Evolutionary conservation across 2,113 vertebrate genomes (phyloP), one percentile per base, ranked within the genome.

Genomic region (Mormyrus iriodes): DNA sequence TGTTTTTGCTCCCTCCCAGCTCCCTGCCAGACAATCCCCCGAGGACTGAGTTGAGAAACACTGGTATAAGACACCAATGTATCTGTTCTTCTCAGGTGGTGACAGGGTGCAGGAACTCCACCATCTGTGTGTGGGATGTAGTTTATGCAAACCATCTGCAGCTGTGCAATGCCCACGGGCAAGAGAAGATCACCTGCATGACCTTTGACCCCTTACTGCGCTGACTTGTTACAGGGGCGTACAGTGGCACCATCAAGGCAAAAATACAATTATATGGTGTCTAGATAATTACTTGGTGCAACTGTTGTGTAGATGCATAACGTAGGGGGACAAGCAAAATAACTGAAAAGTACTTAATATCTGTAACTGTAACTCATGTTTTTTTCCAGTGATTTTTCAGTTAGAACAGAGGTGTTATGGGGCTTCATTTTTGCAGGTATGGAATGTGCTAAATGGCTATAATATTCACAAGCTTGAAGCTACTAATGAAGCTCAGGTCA

Each of bases 381-480:
- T 4, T 15, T 90, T 17, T 27, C 27, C 39, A 21, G 39, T 88
- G 35, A 31, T 19, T 10, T 53, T 55, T 65, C 31, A 21, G 31
- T 52, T 42, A 17, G 73, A 12, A 39, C 31, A 65, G 3, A 1
- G 3, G 1, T 65, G 17, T 4, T 79, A 27, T 5, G 31, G 44
- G 27, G n/a, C 35, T 76, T 58, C 46, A 31, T 65, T 73, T 58
- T 24, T 88, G 44, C 88, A 96, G 95, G 94, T 96, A 52, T 96
- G 95, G 95, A 94, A 93, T 90, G 89, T 95, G 86, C 90, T 94
- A 3, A 96, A 93, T 3, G 94, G 95, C 24, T 95, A 94, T 4
- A 95, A 94, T 89, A 90, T 96, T 89, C 94, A 96, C 91, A 95
- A 95, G 46, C 90, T 96, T 89, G 93, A 96, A 91, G 91, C 94